Base-by-base conservation (phyloP, 2,797 vertebrate genomes). In the Pampus argenteus region DNA sequence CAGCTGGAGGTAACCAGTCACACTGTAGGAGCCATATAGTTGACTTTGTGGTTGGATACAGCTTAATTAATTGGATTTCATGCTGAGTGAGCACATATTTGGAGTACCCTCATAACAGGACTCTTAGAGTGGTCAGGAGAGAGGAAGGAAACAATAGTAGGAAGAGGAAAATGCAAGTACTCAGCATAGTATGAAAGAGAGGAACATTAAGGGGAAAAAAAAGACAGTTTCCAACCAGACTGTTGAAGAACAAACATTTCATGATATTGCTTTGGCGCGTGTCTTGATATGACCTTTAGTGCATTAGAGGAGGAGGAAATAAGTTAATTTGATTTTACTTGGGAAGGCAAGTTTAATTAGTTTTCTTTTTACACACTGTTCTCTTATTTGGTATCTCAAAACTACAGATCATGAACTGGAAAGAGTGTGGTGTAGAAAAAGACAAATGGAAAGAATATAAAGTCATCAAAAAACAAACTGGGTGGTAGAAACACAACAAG, bases 41-140 rank as follows among this genome's bases (percentile, higher is more conserved):
- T 31, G 2, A 48, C 70, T 51, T 38, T 45, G 76, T 34, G 60
- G 58, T 61, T 61, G 69, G 61, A 57, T 74, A 56, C 64, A 60
- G 65, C 66, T 85, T 86, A 71, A 90, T 89, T 88, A 90, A 89
- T 71, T 82, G 62, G 67, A 90, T 89, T 86, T 90, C 84, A 87
- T 81, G 79, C 82, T 83, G 79, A 78, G 48, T 75, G 88, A 82
- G 79, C 85, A 76, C 76, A 80, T 78, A 83, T 82, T 82, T 84
- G 55, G 22, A 74, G 47, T 34, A 29, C 20, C 18, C 40, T 74
- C 58, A 54, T 11, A 29, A 44, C 36, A 57, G 68, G 49, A 78
- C 62, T 70, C 6, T 2, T 66, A 60, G 36, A 42, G 18, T 2
- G 25, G 69, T 70, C 38, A 40, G 23, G 28, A 50, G 15, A 25